Percentiles rank a stretch among this genome's conserved stretches.
Conservation (phyloP, 2,888 invertebrate genomes). For the Carterocephalus palaemon region DNA sequence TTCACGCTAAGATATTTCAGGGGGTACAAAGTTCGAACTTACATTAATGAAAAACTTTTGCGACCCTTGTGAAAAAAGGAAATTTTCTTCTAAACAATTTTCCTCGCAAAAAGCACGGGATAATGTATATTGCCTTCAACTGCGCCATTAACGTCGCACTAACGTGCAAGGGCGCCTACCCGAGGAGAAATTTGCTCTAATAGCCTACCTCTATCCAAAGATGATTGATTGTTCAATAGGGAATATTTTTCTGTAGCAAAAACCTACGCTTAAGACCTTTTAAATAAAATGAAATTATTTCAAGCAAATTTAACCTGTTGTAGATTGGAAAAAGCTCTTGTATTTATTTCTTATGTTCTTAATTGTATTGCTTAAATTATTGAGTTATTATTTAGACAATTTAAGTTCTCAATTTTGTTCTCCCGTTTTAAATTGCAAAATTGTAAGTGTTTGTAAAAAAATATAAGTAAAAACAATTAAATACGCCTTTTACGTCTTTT, state of each 20-base stretch:
- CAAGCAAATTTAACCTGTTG: too few relatives aligned
- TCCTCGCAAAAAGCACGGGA: conserved; percentile 18
- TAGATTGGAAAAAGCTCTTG: too few relatives aligned
- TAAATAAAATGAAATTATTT: conserved; percentile 5
- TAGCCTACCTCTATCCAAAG: conserved; percentile 23
- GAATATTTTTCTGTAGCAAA: conserved; percentile 15
- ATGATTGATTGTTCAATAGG: conserved; percentile 23
- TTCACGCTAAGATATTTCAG: conserved; percentile 16
- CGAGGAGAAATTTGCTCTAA: conserved; percentile 22
- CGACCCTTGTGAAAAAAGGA: conserved; percentile 17
- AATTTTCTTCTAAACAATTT: conserved; percentile 15
- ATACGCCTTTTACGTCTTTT: not conserved
- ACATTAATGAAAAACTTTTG: conserved; percentile 21
- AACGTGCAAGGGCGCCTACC: conserved; percentile 24
- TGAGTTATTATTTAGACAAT: too few relatives aligned
- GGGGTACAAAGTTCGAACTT: conserved; percentile 10
- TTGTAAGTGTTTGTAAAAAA: too few relatives aligned
- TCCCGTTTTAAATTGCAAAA: too few relatives aligned
- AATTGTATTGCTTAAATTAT: too few relatives aligned
- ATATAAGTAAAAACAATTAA: too few relatives aligned
- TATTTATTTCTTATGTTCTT: too few relatives aligned
- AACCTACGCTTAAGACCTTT: conserved; percentile 8
- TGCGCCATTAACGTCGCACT: conserved; percentile 29
- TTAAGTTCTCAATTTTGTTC: too few relatives aligned
- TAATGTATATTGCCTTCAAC: conserved; percentile 31